Base-by-base conservation (phyloP, 2,797 vertebrate genomes). In the Aplochiton taeniatus region DNA sequence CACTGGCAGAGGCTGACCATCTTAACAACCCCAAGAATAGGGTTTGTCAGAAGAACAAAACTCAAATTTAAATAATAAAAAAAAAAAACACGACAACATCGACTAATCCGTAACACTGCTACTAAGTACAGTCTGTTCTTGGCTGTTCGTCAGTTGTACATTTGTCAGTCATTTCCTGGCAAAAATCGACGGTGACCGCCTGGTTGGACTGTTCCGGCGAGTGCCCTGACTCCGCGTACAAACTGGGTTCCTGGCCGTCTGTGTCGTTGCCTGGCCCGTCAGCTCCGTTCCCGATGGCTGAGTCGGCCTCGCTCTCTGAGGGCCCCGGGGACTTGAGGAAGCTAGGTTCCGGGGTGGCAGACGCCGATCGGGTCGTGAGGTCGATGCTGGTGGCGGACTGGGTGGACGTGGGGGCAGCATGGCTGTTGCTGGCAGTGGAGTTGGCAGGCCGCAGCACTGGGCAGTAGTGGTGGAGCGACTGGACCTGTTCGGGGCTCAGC, bases 161-260 rank as follows among this genome's bases (percentile, higher is more conserved):
- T 92, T 99, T 99, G 82, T 99, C 97, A 82, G 97, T 98, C 97
- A 99, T 99, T 92, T 99, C 96, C 91, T 98, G 97, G 92, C 97
- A 99, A 88, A 99, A 99, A 90, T 99, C 97, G 77, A 99, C 95
- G 0, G 97, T 99, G 74, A 99, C 97, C 1, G 97, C 95, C 83
- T 98, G 97, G 90, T 92, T 95, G 89, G 93, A 92, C 77, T 94
- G 94, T 80, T 95, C 94, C 48, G 88, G 74, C n/a, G 92, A 89
- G 70, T 92, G 88, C 68, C 90, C 94, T 56, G 92, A 92, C 86
- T 95, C 92, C 0, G 90, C 73, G 86, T 92, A 95, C 84, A 85
- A 1, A 85, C 91, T 87, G 63, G 90, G 76, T 47, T 94, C 92
- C 1, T 82, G 83, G 82, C 90, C 84, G 54, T 95, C 93, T 49